Evolutionary conservation across 2,797 vertebrate species (phyloP).

Genomic region (Monodelphis domestica): DNA sequence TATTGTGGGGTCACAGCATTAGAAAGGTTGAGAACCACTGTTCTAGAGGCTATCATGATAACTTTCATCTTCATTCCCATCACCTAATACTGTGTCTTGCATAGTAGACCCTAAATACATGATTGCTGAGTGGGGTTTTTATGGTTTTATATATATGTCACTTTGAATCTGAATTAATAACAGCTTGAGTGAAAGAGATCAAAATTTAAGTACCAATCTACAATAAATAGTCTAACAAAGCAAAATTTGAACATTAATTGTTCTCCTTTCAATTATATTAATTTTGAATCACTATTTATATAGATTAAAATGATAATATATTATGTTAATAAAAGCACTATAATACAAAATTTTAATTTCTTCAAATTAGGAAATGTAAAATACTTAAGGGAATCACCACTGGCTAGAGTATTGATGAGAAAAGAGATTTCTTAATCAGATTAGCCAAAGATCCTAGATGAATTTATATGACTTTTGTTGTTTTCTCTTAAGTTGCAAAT

Average conservation of each 20-base stretch:
- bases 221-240: conserved; percentile 55
- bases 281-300: conserved; percentile 50
- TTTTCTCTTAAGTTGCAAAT: background rate
- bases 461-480: background rate
- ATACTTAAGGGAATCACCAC: conserved; percentile 60
- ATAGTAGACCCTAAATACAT: background rate
- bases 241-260: conserved; percentile 54
- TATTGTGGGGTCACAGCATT: too few species aligned
- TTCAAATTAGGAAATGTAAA: conserved; percentile 57
- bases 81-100: background rate
- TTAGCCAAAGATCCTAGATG: background rate
- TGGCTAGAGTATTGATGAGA: conserved; percentile 42
- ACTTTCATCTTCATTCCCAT: background rate
- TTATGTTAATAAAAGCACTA: conserved; percentile 44
- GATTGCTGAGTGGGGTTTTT: conserved; percentile 25
- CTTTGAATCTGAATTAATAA: conserved; percentile 55
- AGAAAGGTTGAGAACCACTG: too few species aligned
- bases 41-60: background rate
- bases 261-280: conserved; percentile 66
- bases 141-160: conserved; percentile 41
- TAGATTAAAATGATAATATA: conserved; percentile 66
- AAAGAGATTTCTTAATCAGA: conserved; percentile 50
- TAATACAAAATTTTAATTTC: conserved; percentile 51
- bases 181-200: conserved; percentile 56
- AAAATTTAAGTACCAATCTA: conserved; percentile 46